Evolutionary conservation across 1,140 invertebrate species (phyloP), one percentile per base, ranked within the genome.

Genomic region (Lucilia sericata): DNA sequence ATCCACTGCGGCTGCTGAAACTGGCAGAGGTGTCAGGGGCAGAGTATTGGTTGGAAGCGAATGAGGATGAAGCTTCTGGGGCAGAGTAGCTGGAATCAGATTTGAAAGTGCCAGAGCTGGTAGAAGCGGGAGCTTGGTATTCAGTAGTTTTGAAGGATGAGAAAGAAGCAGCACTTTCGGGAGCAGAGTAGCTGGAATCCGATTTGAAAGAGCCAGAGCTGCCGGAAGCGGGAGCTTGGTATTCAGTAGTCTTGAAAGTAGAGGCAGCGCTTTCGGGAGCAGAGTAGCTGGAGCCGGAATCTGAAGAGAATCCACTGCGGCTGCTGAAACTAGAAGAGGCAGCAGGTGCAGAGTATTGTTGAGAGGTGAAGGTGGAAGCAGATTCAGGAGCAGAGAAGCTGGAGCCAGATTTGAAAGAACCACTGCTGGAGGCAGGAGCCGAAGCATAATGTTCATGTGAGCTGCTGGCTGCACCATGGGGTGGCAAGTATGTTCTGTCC

Each of bases 401-500:
- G 78, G 70, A 42, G 10, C 42, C 5, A 42, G 42, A 42, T 42
- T 42, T 42, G 42, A 42, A 42, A 42, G 42, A n/a, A 42, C n/a
- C 21, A 60, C 2, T 3, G 42, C 25, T 42, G 42, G 74, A 19
- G 30, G 42, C 42, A 42, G 42, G 42, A 3, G 42, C 42, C 5
- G 42, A 42, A 8, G 5, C 83, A 0, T 34, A 49, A 51, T 82
- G 49, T 0, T 36, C 17, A 2, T n/a, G 30, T 1, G 25, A 14
- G 3, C 34, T 49, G n/a, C 30, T 42, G 0, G 42, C 81, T 0
- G 86, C 78, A n/a, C 85, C 85, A 14, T 74, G 74, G 21, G 84
- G 84, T 42, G 84, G 84, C 47, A 85, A 74, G 19, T 85, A 85
- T 17, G 36, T 82, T 14, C 47, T 81, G 42, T 47, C 74, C 47